Conservation (phyloP, 2,113 vertebrate species). For the Ctenomys sociabilis region DNA sequence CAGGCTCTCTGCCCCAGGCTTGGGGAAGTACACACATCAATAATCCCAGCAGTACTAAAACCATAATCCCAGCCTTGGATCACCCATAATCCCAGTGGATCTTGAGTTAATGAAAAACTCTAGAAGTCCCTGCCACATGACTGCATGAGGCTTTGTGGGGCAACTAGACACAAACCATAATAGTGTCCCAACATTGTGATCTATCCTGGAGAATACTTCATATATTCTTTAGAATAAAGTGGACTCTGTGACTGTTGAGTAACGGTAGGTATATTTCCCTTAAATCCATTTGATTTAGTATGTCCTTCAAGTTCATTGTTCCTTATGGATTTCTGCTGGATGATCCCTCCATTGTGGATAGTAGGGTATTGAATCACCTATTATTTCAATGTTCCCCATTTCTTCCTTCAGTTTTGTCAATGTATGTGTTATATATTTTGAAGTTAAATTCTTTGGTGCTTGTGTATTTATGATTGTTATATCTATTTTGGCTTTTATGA, state of each 20-base stretch:
- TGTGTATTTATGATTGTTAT: background rate
- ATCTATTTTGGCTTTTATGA: background rate
- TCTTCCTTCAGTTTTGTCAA: background rate
- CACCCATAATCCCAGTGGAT: too few relatives aligned
- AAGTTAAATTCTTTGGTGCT: background rate
- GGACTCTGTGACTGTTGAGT: background rate
- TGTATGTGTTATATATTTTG: background rate
- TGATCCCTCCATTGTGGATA: background rate
- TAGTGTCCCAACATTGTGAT: background rate
- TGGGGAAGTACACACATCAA: too few relatives aligned
- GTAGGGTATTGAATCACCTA: background rate
- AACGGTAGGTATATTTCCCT: background rate
- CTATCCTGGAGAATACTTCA: background rate
- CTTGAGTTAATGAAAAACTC: too few relatives aligned
- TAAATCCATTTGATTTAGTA: background rate
- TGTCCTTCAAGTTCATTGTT: background rate
- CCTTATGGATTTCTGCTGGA: background rate
- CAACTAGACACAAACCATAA: too few relatives aligned
- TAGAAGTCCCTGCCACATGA: too few relatives aligned
- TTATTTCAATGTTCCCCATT: background rate
- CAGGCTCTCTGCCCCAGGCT: too few relatives aligned
- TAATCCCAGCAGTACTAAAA: too few relatives aligned
- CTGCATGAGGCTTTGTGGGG: too few relatives aligned
- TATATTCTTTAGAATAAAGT: background rate
- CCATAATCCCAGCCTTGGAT: too few relatives aligned